Percentiles rank a stretch among this genome's conserved stretches.
Evolutionary conservation across 2,113 vertebrate species (phyloP).

Genomic region (Mohoua ochrocephala): DNA sequence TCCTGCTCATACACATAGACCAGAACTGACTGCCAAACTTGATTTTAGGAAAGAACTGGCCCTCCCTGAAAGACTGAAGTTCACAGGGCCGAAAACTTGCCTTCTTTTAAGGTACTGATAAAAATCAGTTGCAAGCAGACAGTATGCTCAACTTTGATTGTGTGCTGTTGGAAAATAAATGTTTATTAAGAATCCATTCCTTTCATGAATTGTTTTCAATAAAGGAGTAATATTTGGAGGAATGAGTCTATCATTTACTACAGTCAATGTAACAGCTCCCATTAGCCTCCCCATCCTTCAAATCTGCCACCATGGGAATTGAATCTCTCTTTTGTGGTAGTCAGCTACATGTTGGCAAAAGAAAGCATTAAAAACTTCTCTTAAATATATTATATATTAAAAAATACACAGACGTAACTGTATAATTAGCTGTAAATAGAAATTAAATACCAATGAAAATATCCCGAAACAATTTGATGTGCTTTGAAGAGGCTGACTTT

Average conservation of each 20-base stretch:
- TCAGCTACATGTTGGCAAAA: not conserved
- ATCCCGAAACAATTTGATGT: not conserved
- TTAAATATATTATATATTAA: not conserved
- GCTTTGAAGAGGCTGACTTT: not conserved
- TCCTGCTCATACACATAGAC: not conserved
- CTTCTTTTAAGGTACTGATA: not conserved
- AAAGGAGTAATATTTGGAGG: not conserved
- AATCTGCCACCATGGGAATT: not conserved
- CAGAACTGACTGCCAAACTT: not conserved
- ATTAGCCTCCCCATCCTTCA: not conserved
- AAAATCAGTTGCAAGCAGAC: not conserved
- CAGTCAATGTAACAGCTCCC: not conserved
- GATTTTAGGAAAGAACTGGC: not conserved
- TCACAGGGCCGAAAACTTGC: not conserved
- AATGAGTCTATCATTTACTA: not conserved
- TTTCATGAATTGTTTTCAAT: not conserved
- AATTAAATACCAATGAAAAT: not conserved
- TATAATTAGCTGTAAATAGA: not conserved
- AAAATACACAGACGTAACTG: not conserved
- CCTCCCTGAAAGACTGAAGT: not conserved
- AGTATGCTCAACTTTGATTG: not conserved
- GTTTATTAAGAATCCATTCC: not conserved
- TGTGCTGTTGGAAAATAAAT: not conserved
- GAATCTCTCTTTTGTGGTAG: not conserved
- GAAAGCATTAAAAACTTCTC: not conserved